These are phyloP conservation scores for Arbacia lixula DNA, from an alignment of 53 echinoderm and acorn worm genomes.

Conservation along the genomic window DNA sequence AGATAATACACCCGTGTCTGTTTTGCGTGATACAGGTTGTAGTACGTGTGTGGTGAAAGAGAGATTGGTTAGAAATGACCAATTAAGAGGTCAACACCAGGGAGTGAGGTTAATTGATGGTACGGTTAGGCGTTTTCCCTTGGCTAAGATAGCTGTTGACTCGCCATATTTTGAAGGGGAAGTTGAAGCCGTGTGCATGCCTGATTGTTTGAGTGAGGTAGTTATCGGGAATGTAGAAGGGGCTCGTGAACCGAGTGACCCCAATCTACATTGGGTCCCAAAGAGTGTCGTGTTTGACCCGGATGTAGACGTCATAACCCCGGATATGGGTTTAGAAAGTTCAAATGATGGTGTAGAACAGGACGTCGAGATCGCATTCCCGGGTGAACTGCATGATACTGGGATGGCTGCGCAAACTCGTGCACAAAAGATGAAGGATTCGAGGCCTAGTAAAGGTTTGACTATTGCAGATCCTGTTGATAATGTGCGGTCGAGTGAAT, in stretches of 20 bases:
- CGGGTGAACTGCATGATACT: no score
- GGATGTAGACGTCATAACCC: neutral
- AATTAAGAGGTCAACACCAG: neutral
- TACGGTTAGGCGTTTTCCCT: neutral
- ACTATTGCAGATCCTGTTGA: slow-evolving; percentile 2
- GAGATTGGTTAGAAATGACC: neutral
- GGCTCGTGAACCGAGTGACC: slow-evolving; percentile 24
- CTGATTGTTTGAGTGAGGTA: slow-evolving; percentile 18
- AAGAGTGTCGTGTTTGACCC: neutral
- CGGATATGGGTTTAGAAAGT: neutral
- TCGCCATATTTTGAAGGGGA: slow-evolving; percentile 46
- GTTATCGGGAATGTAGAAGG: slow-evolving; percentile 4
- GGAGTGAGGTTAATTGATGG: slow-evolving; percentile 12
- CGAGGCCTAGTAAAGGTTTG: slow-evolving; percentile 17
- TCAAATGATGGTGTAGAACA: neutral
- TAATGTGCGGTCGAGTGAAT: neutral
- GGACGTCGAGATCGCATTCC: neutral
- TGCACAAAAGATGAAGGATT: slow-evolving; percentile 10
- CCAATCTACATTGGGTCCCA: slow-evolving; percentile 13
- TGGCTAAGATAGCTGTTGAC: slow-evolving; percentile 23
- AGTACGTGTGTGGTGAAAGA: slow-evolving; percentile 35
- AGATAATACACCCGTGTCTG: neutral
- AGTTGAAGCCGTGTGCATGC: slow-evolving; percentile 1
- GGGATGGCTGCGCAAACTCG: slow-evolving; percentile 13
- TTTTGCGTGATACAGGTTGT: slow-evolving; percentile 12